Conservation (phyloP, 2,113 vertebrate species). For the Cryptomyrus ogoouensis region DNA sequence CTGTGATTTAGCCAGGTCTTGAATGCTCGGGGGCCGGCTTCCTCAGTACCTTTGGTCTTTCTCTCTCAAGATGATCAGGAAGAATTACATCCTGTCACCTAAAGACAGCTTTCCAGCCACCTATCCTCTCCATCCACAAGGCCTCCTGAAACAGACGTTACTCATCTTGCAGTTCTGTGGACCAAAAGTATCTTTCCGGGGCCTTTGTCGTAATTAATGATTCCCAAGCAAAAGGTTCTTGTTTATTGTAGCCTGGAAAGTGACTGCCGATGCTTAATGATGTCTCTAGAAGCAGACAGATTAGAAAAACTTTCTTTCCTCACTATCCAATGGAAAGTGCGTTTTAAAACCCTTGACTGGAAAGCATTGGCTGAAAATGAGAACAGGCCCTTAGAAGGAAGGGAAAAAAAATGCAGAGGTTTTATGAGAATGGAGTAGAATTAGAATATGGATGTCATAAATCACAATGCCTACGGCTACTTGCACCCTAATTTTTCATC, state of each 20-base stretch:
- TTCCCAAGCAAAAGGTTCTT: not conserved
- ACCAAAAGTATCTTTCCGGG: not conserved
- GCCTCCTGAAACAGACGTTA: not conserved
- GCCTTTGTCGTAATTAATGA: not conserved
- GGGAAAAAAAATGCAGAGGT: not conserved
- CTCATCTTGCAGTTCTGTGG: not conserved
- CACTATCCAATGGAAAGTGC: not conserved
- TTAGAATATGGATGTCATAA: slow-evolving; percentile 12
- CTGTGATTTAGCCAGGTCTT: not conserved
- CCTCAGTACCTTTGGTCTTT: not conserved
- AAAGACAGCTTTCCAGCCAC: not conserved
- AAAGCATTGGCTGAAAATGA: not conserved
- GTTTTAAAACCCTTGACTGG: not conserved
- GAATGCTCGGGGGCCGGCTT: not conserved
- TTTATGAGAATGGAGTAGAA: slow-evolving; percentile 12
- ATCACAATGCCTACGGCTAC: not conserved
- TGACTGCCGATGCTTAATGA: not conserved
- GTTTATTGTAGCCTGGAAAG: not conserved
- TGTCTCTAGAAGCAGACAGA: not conserved
- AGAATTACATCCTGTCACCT: not conserved
- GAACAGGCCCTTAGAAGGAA: not conserved
- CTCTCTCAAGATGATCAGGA: not conserved
- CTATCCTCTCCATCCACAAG: not conserved
- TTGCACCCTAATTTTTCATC: slow-evolving; percentile 19
- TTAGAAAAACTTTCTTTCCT: not conserved